Conservation (phyloP, 2,797 vertebrate genomes). For the Dipus sagitta region DNA sequence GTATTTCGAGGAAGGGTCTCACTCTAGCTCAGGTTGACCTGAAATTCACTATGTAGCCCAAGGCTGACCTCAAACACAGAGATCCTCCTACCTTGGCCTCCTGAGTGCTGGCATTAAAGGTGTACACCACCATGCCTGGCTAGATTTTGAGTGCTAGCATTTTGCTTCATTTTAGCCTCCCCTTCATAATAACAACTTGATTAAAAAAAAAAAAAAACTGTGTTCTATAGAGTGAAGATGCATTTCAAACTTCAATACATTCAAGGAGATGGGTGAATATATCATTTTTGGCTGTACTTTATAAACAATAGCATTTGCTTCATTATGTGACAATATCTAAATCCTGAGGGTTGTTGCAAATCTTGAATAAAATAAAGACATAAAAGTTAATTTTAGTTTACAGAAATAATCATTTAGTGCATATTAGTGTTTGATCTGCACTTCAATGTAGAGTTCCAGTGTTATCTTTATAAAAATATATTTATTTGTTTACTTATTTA, state of each 20-base stretch:
- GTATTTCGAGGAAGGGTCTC: too few species aligned
- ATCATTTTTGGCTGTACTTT: not conserved
- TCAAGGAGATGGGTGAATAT: not conserved
- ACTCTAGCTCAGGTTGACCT: too few species aligned
- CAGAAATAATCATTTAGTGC: not conserved
- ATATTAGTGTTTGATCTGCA: not conserved
- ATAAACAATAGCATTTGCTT: not conserved
- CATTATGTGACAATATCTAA: not conserved
- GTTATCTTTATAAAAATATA: not conserved
- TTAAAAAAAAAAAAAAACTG: not conserved
- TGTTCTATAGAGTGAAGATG: not conserved
- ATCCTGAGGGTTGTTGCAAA: not conserved
- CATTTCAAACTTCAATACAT: not conserved
- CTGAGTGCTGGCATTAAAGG: too few species aligned
- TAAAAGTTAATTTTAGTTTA: not conserved
- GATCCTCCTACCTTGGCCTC: too few species aligned
- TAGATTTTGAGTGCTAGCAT: not conserved
- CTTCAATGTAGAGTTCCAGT: not conserved
- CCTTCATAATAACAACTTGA: not conserved
- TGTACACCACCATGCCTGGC: too few species aligned
- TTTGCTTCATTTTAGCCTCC: not conserved
- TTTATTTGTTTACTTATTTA: too few species aligned
- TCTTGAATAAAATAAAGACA: not conserved
- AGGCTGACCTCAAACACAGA: too few species aligned
- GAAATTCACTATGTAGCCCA: too few species aligned